Evolutionary conservation across 2,797 vertebrate genomes (phyloP), one percentile per base, ranked within the genome.

Genomic region (Chromobotia macracanthus): DNA sequence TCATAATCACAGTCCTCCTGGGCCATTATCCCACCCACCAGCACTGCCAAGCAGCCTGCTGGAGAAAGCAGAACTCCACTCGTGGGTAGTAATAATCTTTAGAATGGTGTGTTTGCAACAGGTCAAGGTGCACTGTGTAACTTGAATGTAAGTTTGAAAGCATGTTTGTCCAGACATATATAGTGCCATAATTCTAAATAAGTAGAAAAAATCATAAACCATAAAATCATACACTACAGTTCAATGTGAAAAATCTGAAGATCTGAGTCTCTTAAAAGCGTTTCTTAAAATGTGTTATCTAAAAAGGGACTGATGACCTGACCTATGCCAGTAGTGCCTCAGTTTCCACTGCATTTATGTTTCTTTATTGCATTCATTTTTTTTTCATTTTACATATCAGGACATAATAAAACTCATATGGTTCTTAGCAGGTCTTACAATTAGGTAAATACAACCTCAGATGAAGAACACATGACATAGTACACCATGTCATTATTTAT

Each of bases 1-100:
- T 84, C 83, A 86, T 86, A 84, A 84, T 83, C 83, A 82, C 60
- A 51, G 65, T 82, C 75, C 86, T 83, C 84, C 82, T 63, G 63
- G 72, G 84, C 75, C 72, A 83, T 87, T 83, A 84, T 83, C 68
- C 75, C 60, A 63, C 72, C 76, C 81, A 85, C 74, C 68, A 82
- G 48, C 71, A 65, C 55, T 18, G 44, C 66, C 60, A 72, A 61
- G 60, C 76, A 75, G 75, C 31, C 72, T 69, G 63, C 25, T 72
- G 15, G 68, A 78, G 66, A 56, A 75, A 80, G 23, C 44, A 73
- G 80, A 31, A 48, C 76, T 65, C 15, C 50, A 64, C 38, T 56
- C 6, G 3, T 61, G 21, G 50, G 50, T 25, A 67, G 19, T 46
- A 60, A 41, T 70, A n/a, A 38, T 63, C 44, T 63, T 71, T 53